Base-by-base conservation (phyloP, 2,888 invertebrate species). In the Notodonta dromedarius region DNA sequence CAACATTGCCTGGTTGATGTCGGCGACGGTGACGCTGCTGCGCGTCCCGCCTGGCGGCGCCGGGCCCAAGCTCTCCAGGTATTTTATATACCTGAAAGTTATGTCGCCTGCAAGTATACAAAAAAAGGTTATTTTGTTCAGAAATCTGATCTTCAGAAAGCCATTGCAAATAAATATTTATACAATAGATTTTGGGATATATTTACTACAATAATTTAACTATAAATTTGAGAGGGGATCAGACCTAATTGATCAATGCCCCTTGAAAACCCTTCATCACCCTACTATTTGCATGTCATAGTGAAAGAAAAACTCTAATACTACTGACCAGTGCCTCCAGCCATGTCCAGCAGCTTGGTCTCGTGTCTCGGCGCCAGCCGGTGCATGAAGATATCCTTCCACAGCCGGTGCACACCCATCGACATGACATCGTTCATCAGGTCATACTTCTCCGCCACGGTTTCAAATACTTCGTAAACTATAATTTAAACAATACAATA, bases 401-500 rank as follows among this genome's bases (percentile, higher is more conserved):
- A 99, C 4, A 99, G 71, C 54, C 99, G 94, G 89, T 99, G 99
- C 63, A 99, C 95, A 7, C 99, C 99, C 67, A 96, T 91, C 58
- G 99, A 99, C 99, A 99, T 99, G 0, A 95, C 96, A 94, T 99
- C 99, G 85, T 99, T 99, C 99, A 99, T 99, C 61, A 96, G 79
- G 87, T 99, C 99, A 87, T 99, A 99, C 16, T 96, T 97, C 61
- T 96, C 94, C 0, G 99, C 99, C 3, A 99, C 99, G 82, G 97
- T 98, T 86, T 98, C 97, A 84, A 99, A 99, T 8, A 99, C 98
- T 79, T 97, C 95, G 76, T 98, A 96, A 0, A 99, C 99, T 98
- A 88, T 7, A 94, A 91, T 11, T 48, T 2, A 6, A 42, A 42
- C 42, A 42, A 42, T 42, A 9, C 11, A 9, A 42, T 42, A 9